Conservation (phyloP, 1,140 invertebrate species). For the Augochlora pura region DNA sequence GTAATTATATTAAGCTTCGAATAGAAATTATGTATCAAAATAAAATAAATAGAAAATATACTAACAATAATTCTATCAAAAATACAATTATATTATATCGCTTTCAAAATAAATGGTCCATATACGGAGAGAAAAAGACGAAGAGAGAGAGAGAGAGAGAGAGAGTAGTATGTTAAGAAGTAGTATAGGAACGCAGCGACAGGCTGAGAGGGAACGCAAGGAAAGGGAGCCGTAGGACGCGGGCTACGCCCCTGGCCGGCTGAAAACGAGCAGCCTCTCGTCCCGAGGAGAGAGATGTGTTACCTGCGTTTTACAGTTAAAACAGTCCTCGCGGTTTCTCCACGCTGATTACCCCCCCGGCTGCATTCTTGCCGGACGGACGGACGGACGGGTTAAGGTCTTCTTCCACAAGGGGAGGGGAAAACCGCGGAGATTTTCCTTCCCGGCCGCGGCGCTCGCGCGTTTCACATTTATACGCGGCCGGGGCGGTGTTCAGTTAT, state of each 20-base stretch:
- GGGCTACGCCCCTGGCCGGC: slow-evolving; percentile 26
- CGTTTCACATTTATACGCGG: neutral
- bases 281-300: slow-evolving; percentile 28
- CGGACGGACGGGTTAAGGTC: slow-evolving; percentile 20
- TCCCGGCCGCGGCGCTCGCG: neutral
- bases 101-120: too few species aligned
- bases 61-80: too few species aligned
- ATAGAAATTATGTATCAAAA: too few species aligned
- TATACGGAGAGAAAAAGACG: too few species aligned
- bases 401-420: neutral
- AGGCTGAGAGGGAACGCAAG: neutral
- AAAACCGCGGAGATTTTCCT: slow-evolving; percentile 23
- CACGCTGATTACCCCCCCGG: slow-evolving; percentile 35
- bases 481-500: neutral
- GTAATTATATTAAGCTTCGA: too few species aligned
- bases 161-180: too few species aligned
- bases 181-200: too few species aligned
- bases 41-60: too few species aligned
- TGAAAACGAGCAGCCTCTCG: slow-evolving; percentile 42
- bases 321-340: slow-evolving; percentile 46
- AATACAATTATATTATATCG: too few species aligned
- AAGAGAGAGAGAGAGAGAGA: too few species aligned
- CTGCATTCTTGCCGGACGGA: slow-evolving; percentile 42
- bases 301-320: slow-evolving; percentile 60
- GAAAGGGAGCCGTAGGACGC: neutral